Evolutionary conservation across 2,888 invertebrate species (phyloP), one percentile per base, ranked within the genome.

Genomic region (Apotomis betuletana): DNA sequence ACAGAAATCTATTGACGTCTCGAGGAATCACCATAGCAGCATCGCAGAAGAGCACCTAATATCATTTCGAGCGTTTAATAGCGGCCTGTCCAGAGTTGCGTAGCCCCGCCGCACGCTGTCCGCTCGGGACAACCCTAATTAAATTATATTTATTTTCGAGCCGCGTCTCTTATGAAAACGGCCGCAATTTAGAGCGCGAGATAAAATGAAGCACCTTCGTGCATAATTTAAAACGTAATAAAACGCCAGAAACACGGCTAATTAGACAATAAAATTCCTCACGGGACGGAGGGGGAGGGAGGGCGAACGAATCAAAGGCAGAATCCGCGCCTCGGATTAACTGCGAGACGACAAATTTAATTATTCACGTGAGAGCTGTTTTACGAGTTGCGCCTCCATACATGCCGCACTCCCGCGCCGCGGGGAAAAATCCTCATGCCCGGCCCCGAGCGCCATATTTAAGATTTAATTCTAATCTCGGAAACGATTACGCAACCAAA

Each of bases 211-310:
- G 85, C 84, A 86, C 85, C 85, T 86, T 82, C 80, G 82, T 82
- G 85, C 82, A 87, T 87, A 88, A 87, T 88, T 87, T 85, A 86
- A 86, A 86, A 84, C 80, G 85, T 79, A 85, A 88, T 89, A 87
- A 90, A 89, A 87, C 83, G 83, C 81, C 80, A 81, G 82, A 83
- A 86, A 85, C 82, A 81, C 79, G 78, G 76, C 85, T 88, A 88
- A 88, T 88, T 86, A 87, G 81, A 85, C 84, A 85, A 83, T 84
- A 81, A 85, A 86, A 83, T 78, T 79, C 76, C 76, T 69, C 67
- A 69, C 75, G 62, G 71, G 67, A 67, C 67, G 64, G 65, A n/a
- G 49, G 49, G 9, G 64, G 27, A 27, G 58, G 63, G 67, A 61
- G 70, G 55, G 52, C 38, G 73, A 74, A 75, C 79, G 81, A 78